Conservation (phyloP, 2,888 invertebrate genomes). For the Girardia tigrina region DNA sequence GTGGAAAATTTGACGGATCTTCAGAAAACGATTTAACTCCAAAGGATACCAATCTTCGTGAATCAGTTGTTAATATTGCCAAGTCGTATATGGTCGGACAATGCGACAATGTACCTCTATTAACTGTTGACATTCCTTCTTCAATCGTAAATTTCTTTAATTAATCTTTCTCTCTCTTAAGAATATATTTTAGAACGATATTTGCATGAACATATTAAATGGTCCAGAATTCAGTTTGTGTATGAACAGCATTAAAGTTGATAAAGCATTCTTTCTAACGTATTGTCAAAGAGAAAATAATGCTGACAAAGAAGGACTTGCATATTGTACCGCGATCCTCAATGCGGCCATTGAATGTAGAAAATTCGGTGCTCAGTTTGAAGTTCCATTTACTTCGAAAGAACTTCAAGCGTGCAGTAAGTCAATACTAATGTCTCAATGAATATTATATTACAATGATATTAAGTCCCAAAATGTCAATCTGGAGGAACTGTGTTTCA, state of each 20-base stretch:
- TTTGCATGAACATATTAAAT: constrained; percentile 27
- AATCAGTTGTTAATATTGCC: constrained; percentile 26
- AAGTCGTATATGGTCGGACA: constrained; percentile 28
- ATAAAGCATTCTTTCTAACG: not conserved
- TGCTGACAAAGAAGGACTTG: not conserved
- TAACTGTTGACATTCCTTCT: not conserved
- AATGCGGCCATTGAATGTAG: constrained; percentile 28
- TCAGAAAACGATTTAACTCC: constrained; percentile 33
- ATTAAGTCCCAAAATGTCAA: constrained; percentile 30
- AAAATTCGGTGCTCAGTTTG: constrained; percentile 9
- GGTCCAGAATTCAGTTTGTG: constrained; percentile 29
- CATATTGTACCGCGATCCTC: constrained; percentile 29
- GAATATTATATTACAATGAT: not conserved
- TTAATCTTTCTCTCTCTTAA: not conserved
- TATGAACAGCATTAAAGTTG: constrained; percentile 11
- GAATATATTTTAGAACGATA: not conserved
- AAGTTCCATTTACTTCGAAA: constrained; percentile 1
- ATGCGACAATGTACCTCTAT: not conserved
- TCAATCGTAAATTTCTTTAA: not conserved
- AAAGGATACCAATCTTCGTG: constrained; percentile 30
- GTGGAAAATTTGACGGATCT: constrained; percentile 37
- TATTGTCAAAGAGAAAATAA: constrained; percentile 27
- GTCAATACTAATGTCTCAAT: not conserved
- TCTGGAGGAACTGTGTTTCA: constrained; percentile 25
- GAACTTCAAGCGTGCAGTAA: constrained; percentile 14